A percentile compares a stretch with the other conserved stretches of the same genome.
Conservation (phyloP, 2,113 vertebrate species). For the Sapajus apella region DNA sequence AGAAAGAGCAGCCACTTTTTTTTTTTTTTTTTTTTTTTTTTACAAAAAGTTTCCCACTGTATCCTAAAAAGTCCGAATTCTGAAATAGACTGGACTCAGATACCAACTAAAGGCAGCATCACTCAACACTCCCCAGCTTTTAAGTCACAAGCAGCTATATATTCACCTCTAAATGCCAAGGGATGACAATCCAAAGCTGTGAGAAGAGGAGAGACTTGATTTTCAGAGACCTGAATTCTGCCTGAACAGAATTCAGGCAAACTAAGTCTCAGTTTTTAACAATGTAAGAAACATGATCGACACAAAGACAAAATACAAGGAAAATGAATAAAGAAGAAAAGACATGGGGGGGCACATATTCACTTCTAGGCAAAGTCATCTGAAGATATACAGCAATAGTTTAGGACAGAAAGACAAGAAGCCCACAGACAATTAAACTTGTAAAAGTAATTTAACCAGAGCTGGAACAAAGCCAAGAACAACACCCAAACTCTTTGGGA, state of each 20-base stretch:
- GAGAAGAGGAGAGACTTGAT: neutral
- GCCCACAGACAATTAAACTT: constrained; percentile 11
- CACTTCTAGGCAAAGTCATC: neutral
- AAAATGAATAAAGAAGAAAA: constrained; percentile 14
- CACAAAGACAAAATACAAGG: constrained; percentile 16
- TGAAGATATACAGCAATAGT: neutral
- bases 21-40: neutral
- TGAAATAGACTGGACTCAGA: neutral
- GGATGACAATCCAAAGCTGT: neutral
- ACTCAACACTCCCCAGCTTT: neutral
- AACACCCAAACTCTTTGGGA: constrained; percentile 17
- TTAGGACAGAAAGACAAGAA: constrained; percentile 17
- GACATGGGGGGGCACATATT: neutral
- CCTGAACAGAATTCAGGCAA: neutral
- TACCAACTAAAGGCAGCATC: neutral
- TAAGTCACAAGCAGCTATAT: neutral
- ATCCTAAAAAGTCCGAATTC: constrained; percentile 16
- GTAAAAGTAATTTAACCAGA: constrained; percentile 44
- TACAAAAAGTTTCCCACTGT: neutral
- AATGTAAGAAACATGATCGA: neutral
- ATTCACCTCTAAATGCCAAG: neutral
- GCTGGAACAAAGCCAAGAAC: constrained; percentile 23
- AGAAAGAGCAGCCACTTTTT: neutral
- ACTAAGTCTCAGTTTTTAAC: constrained; percentile 25
- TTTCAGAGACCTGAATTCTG: neutral